Percentiles rank a stretch among this genome's conserved stretches.
phyloP scores from a whole-genome alignment of 2,888 invertebrate genomes.

The Luffia ferchaultella region DNA sequence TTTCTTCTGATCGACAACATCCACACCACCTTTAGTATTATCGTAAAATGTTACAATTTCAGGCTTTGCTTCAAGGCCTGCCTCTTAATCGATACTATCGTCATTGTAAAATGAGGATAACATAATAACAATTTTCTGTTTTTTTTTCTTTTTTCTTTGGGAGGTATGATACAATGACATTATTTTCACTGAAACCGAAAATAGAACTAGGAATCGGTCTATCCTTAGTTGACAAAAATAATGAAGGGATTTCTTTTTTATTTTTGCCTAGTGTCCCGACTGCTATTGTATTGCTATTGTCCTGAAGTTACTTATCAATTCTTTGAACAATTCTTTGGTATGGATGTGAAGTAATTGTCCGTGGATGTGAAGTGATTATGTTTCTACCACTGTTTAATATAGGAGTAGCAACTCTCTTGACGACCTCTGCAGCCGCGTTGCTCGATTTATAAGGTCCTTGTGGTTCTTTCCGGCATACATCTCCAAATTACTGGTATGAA shows the following conservation, averaged over 20 bases:
- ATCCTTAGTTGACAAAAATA: background rate
- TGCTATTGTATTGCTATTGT: background rate
- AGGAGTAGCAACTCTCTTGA: background rate
- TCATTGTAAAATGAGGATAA: background rate
- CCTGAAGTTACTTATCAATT: background rate
- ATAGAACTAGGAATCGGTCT: background rate
- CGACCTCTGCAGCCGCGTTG: background rate
- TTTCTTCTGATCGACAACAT: background rate
- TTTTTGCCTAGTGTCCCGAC: background rate
- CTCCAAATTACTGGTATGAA: background rate
- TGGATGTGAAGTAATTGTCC: background rate
- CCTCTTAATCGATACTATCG: background rate
- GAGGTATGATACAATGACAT: background rate
- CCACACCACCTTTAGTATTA: background rate
- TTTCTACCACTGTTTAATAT: background rate
- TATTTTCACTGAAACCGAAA: constrained; percentile 1
- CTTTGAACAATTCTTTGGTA: background rate
- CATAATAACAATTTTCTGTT: background rate
- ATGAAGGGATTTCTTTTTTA: background rate
- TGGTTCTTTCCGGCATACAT: constrained; percentile 1
- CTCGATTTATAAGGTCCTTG: background rate
- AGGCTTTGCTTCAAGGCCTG: background rate
- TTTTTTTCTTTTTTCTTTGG: constrained; percentile 1
- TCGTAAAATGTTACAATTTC: background rate
- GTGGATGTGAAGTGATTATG: too few relatives aligned